Base-by-base conservation (phyloP, 2,888 invertebrate species). In the Hypsopygia costalis region DNA sequence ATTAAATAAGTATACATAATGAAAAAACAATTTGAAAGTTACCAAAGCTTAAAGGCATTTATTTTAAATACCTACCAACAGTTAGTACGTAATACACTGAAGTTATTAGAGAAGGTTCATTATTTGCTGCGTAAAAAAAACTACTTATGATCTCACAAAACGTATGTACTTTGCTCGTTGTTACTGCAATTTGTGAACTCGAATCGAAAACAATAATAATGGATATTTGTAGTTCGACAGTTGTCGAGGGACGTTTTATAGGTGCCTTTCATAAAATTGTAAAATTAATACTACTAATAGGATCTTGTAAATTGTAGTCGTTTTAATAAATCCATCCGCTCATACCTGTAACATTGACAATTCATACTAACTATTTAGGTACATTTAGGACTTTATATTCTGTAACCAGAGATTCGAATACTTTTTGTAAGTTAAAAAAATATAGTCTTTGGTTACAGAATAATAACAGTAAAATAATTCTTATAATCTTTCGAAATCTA, bases 201-300 rank as follows among this genome's bases (percentile, higher is more conserved):
- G 60, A 59, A 71, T 81, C 68, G 73, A 71, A 74, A 69, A 65
- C 62, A 70, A 69, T 66, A 75, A 72, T 63, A 65, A 60, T 69
- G 61, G 58, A 52, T 50, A 44, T 40, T 16, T 16, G 68, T 83
- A 85, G 81, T 62, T 72, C 72, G 81, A 79, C 75, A 42, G 52
- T 45, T 55, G 82, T 85, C 81, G 74, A 74, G 58, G 72, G 77
- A 81, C 76, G 73, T 80, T 82, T 75, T 78, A 83, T 85, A 86
- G 87, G 87, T 87, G 87, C 87, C 87, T 87, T 88, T 86, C 74
- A 76, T 80, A 72, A 80, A 74, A 62, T 38, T 32, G 38, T 74
- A 79, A 74, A 67, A 64, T 76, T 72, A 76, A 58, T 64, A n/a
- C n/a, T 71, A 73, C 52, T 66, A 52, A 62, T 80, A 80, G 72